Percentiles rank a stretch among this genome's conserved stretches.
phyloP scores from a whole-genome alignment of 1,140 invertebrate genomes.

The Eupristina koningsbergeri region DNA sequence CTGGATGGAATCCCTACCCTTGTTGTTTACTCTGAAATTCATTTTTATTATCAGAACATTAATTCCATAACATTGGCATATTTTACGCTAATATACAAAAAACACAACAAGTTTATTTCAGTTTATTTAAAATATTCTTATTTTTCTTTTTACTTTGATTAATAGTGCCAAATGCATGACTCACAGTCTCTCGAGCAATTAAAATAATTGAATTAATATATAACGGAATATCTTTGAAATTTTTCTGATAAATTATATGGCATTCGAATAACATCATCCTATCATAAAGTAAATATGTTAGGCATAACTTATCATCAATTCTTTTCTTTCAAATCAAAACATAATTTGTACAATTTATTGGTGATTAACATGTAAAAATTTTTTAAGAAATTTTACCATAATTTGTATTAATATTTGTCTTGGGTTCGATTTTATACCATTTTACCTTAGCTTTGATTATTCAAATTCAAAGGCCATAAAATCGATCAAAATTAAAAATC shows the following conservation, averaged over 20 bases:
- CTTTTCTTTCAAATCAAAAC: not conserved
- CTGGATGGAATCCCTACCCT: not conserved
- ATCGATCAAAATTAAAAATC: not conserved
- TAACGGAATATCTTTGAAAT: not conserved
- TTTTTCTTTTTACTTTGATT: no score
- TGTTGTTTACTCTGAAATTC: not conserved
- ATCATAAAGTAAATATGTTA: not conserved
- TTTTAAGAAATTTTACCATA: not conserved
- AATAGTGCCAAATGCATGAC: no score
- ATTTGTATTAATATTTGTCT: not conserved
- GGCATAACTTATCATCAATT: not conserved
- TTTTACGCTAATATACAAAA: no score
- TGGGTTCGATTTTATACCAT: not conserved
- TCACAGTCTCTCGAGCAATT: no score
- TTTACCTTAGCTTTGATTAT: not conserved
- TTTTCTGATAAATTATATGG: not conserved
- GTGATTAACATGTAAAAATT: no score
- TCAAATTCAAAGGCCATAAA: not conserved
- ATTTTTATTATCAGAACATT: not conserved
- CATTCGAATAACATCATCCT: not conserved
- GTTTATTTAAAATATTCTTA: no score
- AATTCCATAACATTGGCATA: no score
- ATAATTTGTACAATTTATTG: not conserved
- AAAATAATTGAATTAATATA: no score
- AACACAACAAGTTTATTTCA: no score